Evolutionary conservation across 2,113 vertebrate genomes (phyloP), one percentile per base, ranked within the genome.

Genomic region (Nycticorax nycticorax): DNA sequence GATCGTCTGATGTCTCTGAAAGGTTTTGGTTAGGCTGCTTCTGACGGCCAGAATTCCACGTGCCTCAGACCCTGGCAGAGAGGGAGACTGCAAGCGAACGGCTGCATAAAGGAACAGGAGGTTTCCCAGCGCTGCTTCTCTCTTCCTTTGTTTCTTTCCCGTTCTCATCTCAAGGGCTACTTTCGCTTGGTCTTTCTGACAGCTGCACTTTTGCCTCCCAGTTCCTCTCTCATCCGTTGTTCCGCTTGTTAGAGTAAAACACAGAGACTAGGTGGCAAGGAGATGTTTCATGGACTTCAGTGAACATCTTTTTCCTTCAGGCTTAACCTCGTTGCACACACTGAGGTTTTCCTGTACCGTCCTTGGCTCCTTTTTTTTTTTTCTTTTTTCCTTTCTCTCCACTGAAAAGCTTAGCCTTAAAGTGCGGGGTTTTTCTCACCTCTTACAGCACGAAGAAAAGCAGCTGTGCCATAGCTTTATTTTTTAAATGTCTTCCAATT

Each of bases 241-340:
- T 93, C 85, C 1, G 2, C 50, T 59, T 92, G 85, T 90, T 57
- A 72, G 55, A 92, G 68, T 68, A 73, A 82, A 94, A 87, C 52
- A 72, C 62, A 85, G 26, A 82, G 39, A 80, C 21, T 28, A 80
- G 60, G 53, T 93, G 30, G 57, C n/a, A 73, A 83, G 69, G 11
- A 75, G 52, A 85, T 4, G 4, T 71, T 95, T 81, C 5, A 2
- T 68, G 74, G 52, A 71, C 48, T 73, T 85, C 53, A 83, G 55
- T 41, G 72, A 94, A 68, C 63, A 24, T 45, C 14, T 78, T 96
- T 97, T 85, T 96, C 88, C 60, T 64, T 57, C 60, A 88, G 82
- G 52, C 68, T 71, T 93, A 75, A 80, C 77, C 35, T 83, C 24
- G 1, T 72, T 71, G 33, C 66, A 69, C 28, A 81, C 27, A 53